Evolutionary conservation across 2,113 vertebrate species (phyloP).

Genomic region (Salvelinus namaycush): DNA sequence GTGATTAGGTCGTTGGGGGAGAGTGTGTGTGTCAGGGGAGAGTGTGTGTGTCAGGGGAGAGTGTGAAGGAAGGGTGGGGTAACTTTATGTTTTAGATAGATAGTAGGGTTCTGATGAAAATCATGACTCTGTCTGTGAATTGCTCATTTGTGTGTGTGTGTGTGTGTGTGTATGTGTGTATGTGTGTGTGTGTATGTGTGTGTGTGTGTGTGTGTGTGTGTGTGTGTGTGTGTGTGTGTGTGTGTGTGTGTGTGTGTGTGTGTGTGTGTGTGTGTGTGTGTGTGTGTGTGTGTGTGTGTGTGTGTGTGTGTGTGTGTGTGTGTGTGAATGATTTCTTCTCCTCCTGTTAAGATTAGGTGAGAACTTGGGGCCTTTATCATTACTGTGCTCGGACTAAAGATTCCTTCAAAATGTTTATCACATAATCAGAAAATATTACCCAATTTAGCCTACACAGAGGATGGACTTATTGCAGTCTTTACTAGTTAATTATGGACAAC

Average conservation of each 20-base stretch:
- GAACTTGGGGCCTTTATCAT: too few species aligned
- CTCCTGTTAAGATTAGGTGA: too few species aligned
- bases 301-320: not conserved
- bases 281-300: not conserved
- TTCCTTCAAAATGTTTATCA: not conserved
- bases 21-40: too few species aligned
- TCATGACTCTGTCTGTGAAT: not conserved
- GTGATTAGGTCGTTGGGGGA: not conserved
- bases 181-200: not conserved
- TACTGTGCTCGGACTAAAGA: not conserved
- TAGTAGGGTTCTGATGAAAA: too few species aligned
- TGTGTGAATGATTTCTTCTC: constrained; percentile 2
- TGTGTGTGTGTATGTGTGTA: not conserved
- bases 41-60: not conserved
- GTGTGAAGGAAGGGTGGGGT: not conserved
- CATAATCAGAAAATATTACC: not conserved
- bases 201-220: not conserved
- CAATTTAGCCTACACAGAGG: too few species aligned
- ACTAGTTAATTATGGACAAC: not conserved
- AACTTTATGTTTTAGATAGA: not conserved
- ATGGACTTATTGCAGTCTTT: too few species aligned
- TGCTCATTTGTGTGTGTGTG: not conserved
- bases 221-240: not conserved
- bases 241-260: not conserved
- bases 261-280: not conserved